These are phyloP conservation scores for Clarias pachynema DNA, from an alignment of 2,797 vertebrate species.

Conservation along the genomic window DNA sequence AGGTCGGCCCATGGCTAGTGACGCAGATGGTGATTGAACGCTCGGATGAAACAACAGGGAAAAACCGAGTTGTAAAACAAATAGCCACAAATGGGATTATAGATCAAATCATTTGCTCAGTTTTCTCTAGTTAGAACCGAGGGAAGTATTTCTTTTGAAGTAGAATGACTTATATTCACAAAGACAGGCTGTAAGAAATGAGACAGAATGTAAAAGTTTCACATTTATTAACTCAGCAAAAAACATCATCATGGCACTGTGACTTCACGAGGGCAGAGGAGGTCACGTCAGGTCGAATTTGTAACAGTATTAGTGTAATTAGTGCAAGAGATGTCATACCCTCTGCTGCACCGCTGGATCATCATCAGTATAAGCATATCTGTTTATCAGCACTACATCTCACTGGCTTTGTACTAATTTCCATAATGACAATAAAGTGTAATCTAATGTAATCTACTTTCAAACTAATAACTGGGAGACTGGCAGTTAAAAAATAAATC, in stretches of 20 bases:
- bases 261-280: not conserved
- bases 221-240: not conserved
- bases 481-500: too few relatives aligned
- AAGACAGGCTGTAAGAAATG: slow-evolving; percentile 1
- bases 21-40: not conserved
- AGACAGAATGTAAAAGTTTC: not conserved
- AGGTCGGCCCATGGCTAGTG: not conserved
- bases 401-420: not conserved
- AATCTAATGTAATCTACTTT: not conserved
- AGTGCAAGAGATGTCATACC: not conserved
- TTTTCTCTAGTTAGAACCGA: not conserved
- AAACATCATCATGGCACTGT: not conserved
- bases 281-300: not conserved
- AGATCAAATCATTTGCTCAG: not conserved
- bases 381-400: not conserved
- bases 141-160: not conserved
- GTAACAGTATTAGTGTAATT: not conserved
- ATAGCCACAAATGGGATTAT: slow-evolving; percentile 2
- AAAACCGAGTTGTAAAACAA: too few relatives aligned
- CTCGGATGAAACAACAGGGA: not conserved
- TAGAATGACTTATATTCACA: not conserved
- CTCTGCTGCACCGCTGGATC: not conserved
- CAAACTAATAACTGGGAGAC: not conserved
- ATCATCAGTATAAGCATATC: not conserved
- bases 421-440: not conserved